Evolutionary conservation across 2,888 invertebrate genomes (phyloP).

Genomic region (Athrips mouffetella): DNA sequence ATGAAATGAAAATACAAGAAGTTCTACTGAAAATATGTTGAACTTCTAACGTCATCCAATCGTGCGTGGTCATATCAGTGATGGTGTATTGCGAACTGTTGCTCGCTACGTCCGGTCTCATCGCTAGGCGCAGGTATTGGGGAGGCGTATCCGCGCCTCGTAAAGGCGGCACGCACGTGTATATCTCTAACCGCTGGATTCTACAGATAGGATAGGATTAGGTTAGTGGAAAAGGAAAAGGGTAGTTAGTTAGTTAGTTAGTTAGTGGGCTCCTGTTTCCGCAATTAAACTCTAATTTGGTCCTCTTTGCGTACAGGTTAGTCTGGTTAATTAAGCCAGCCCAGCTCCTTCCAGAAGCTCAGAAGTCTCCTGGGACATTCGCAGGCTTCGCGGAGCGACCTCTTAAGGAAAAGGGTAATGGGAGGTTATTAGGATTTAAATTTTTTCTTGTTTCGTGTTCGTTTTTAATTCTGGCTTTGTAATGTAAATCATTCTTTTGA

Average conservation of each 20-base stretch:
- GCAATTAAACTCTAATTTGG: no score
- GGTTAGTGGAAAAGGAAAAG: background rate
- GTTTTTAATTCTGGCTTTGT: no score
- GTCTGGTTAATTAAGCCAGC: no score
- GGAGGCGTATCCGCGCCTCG: background rate
- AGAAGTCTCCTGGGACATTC: no score
- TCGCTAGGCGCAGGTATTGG: constrained; percentile 38
- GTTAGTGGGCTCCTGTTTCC: background rate
- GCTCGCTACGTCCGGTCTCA: constrained; percentile 31
- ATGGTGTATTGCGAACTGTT: constrained; percentile 37
- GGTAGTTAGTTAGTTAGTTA: background rate
- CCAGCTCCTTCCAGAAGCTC: no score
- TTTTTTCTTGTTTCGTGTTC: no score
- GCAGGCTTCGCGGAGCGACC: no score
- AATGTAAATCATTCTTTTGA: no score
- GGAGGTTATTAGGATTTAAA: no score
- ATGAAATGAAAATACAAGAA: no score
- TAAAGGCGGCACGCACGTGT: constrained; percentile 39
- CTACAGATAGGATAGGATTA: constrained; percentile 15
- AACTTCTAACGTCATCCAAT: constrained; percentile 39
- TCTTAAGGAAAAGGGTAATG: no score
- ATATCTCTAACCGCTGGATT: constrained; percentile 45
- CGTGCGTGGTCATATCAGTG: constrained; percentile 39
- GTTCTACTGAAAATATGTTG: background rate
- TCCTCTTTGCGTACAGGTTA: no score